phyloP scores from a whole-genome alignment of 2,888 invertebrate species.

The Stenurella melanura region DNA sequence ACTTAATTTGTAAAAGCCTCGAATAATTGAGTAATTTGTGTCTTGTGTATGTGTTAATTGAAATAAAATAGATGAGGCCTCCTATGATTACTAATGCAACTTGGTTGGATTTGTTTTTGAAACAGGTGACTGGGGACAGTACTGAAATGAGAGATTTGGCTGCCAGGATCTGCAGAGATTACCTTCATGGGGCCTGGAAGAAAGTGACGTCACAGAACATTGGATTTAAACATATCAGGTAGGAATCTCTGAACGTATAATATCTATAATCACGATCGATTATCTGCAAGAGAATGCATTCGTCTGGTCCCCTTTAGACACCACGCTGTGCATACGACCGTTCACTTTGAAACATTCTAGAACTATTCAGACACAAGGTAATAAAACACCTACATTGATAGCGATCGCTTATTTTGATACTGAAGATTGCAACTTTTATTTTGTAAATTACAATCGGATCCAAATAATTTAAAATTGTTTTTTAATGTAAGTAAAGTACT shows the following conservation, averaged over 20 bases:
- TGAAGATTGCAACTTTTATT: too few species aligned
- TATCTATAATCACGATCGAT: background rate
- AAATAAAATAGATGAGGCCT: conserved; percentile 37
- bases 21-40: background rate
- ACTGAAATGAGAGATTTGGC: conserved; percentile 89
- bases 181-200: conserved; percentile 93
- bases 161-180: conserved; percentile 90
- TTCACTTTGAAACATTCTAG: background rate
- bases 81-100: conserved; percentile 48
- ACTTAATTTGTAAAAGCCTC: background rate
- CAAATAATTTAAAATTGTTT: too few species aligned
- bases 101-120: conserved; percentile 61
- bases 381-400: too few species aligned
- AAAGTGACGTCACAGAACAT: conserved; percentile 85
- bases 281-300: background rate
- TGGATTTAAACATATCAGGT: conserved; percentile 90
- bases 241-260: conserved; percentile 61
- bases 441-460: too few species aligned
- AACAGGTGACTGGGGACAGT: conserved; percentile 80
- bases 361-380: background rate
- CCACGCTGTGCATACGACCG: background rate
- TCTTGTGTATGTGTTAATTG: conserved; percentile 20
- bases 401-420: too few species aligned
- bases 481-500: too few species aligned
- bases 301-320: background rate